A percentile compares a stretch with the other conserved stretches of the same genome.
phyloP scores from a whole-genome alignment of 2,888 invertebrate species.

The Catocala fraxini region DNA sequence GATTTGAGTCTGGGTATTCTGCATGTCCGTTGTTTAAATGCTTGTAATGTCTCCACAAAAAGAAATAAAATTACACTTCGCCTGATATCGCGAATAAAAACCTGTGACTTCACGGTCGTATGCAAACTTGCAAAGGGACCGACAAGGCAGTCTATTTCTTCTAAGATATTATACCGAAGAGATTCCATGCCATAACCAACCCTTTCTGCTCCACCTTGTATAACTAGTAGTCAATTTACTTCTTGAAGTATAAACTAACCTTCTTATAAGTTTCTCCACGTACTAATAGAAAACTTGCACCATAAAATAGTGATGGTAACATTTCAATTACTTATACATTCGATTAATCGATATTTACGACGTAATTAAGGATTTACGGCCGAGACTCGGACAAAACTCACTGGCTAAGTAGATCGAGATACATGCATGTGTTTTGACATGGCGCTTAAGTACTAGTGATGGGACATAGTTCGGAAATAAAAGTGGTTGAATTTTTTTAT shows the following conservation, averaged over 20 bases:
- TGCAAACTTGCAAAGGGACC: too few relatives aligned
- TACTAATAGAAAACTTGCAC: constrained; percentile 9
- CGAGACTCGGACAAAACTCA: constrained; percentile 42
- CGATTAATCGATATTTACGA: constrained; percentile 58
- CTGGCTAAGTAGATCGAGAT: constrained; percentile 45
- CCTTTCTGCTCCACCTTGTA: too few relatives aligned
- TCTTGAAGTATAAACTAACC: not conserved
- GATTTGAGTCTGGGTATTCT: too few relatives aligned
- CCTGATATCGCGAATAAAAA: too few relatives aligned
- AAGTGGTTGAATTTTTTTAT: too few relatives aligned
- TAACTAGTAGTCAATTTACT: not conserved
- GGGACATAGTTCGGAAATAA: constrained; percentile 3
- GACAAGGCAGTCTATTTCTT: too few relatives aligned
- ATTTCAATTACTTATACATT: constrained; percentile 56
- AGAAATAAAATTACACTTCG: too few relatives aligned
- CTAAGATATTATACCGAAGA: too few relatives aligned
- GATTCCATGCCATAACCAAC: too few relatives aligned
- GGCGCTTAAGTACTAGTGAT: constrained; percentile 43
- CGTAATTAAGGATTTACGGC: constrained; percentile 51
- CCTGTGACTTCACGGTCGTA: too few relatives aligned
- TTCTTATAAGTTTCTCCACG: constrained; percentile 19
- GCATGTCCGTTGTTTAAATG: too few relatives aligned
- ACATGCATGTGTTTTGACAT: constrained; percentile 44
- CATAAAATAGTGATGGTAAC: constrained; percentile 23
- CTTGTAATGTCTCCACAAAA: too few relatives aligned